These are phyloP conservation scores for Bubo blakistoni DNA, from an alignment of 2,113 vertebrate species.

Conservation along the genomic window DNA sequence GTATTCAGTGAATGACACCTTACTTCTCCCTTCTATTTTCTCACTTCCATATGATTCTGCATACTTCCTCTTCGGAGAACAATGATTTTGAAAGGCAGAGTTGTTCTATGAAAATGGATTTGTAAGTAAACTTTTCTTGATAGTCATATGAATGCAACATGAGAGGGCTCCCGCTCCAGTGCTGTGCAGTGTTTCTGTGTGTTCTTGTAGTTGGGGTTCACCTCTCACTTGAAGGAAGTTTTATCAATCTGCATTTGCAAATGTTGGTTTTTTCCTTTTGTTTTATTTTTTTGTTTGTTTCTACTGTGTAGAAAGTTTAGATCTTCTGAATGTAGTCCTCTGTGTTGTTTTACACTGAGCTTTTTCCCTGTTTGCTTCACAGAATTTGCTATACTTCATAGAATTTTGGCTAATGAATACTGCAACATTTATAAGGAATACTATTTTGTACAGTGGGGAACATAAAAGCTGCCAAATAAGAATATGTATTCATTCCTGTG, in stretches of 20 bases:
- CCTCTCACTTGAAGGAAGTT: not conserved
- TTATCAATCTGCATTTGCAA: not conserved
- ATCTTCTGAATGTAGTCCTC: not conserved
- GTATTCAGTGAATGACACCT: not conserved
- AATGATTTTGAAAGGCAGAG: not conserved
- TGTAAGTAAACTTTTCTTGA: not conserved
- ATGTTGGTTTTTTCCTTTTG: not conserved
- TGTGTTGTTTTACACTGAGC: not conserved
- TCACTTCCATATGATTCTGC: not conserved
- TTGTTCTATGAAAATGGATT: not conserved
- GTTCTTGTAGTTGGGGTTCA: not conserved
- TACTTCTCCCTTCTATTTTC: not conserved
- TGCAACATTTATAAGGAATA: not conserved
- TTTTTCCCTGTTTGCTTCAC: not conserved
- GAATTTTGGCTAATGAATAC: not conserved
- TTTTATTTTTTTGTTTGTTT: not conserved
- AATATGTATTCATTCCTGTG: not conserved
- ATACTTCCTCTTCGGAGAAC: not conserved
- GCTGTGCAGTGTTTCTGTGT: not conserved
- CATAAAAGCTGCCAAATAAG: not conserved
- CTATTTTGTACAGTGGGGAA: not conserved
- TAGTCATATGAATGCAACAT: not conserved
- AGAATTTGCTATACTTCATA: not conserved
- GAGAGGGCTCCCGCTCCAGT: not conserved
- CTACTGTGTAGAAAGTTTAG: not conserved